Base-by-base conservation (phyloP, 2,113 vertebrate species). In the Phainopepla nitens region DNA sequence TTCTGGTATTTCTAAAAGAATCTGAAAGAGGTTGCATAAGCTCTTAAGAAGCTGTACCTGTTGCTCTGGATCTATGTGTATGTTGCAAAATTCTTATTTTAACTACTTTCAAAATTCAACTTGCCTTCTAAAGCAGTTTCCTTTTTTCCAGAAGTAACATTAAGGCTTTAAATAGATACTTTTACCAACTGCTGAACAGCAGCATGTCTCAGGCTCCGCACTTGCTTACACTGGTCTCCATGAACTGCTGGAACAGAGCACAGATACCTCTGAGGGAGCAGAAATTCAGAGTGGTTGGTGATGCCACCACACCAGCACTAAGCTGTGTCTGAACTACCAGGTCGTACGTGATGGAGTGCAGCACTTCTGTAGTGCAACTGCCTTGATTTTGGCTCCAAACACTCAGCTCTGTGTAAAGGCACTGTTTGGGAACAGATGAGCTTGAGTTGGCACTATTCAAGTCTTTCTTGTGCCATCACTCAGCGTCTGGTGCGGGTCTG, bases 271-370 rank as follows among this genome's bases (percentile, higher is more conserved):
- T 16, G 39, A 71, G 49, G 12, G 8, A 83, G 41, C 35, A 72
- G 58, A 72, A 89, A 76, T 35, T 71, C 49, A 62, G 61, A 50
- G 49, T 2, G 1, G 5, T 13, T 22, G 50, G 33, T 49, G 82
- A 7, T 35, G 68, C 18, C 3, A 4, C 15, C 42, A 53, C n/a
- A 41, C 4, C 41, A 27, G 62, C 3, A 53, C 53, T 18, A 35
- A 56, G 54, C 58, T 44, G 41, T 11, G 27, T 11, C 81, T 69
- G 21, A 73, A 17, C 84, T 36, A 29, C 11, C 33, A 47, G 21
- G 49, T 22, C 0, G 0, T 44, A 51, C 0, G 0, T 22, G 82
- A 76, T 7, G 24, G 20, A 21, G 9, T 49, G 64, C 36, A 80
- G 76, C 49, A 13, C 27, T 68, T 69, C 44, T 44, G 16, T 20